phyloP scores from a whole-genome alignment of 2,113 vertebrate species.

The Acrocephalus kingi region DNA sequence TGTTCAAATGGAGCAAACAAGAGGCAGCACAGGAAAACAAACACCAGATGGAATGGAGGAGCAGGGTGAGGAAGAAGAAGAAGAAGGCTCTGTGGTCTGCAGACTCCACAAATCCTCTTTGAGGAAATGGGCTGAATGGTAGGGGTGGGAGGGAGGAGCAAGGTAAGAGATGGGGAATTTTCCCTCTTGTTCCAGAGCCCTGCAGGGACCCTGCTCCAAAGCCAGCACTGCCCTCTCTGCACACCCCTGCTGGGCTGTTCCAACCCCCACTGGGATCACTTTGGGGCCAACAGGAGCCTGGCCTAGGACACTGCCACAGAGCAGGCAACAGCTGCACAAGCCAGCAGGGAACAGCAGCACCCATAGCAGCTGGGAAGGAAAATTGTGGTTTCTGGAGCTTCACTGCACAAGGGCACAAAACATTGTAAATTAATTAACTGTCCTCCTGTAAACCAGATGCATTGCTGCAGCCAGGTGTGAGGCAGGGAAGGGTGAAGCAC shows the following conservation, averaged over 20 bases:
- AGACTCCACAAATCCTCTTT: neutral
- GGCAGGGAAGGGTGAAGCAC: neutral
- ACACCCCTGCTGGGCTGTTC: neutral
- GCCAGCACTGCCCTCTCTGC: neutral
- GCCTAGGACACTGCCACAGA: neutral
- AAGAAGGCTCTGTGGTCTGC: neutral
- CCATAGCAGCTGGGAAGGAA: neutral
- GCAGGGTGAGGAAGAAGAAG: neutral
- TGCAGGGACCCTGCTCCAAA: neutral
- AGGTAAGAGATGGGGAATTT: neutral
- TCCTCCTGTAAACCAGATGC: neutral
- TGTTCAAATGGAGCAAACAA: neutral
- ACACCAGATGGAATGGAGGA: neutral
- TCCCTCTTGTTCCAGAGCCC: neutral
- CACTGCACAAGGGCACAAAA: neutral
- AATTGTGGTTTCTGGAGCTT: neutral
- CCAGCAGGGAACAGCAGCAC: neutral
- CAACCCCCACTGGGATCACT: neutral
- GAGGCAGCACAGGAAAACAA: neutral
- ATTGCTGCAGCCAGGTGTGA: neutral
- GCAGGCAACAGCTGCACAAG: neutral
- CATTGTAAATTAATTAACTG: neutral
- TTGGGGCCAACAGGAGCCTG: neutral
- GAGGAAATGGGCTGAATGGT: neutral
- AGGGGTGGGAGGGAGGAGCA: neutral